phyloP scores from a whole-genome alignment of 1,140 invertebrate genomes.

The Drosophila malerkotliana region DNA sequence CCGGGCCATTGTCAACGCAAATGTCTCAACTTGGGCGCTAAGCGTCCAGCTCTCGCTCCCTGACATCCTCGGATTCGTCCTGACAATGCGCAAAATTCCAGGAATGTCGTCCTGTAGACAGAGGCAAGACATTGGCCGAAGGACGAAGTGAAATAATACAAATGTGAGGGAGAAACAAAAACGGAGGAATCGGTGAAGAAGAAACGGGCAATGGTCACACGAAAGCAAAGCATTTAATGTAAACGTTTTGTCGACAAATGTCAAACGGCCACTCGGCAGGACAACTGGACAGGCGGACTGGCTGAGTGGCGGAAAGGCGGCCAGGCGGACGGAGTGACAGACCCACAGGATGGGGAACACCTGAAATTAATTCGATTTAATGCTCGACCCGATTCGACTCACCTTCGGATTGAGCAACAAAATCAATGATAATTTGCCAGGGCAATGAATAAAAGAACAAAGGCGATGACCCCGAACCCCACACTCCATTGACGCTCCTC shows the following conservation, averaged over 20 bases:
- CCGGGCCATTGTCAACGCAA: slow-evolving; percentile 74
- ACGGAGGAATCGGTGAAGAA: slow-evolving; percentile 22
- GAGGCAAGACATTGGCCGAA: slow-evolving; percentile 36
- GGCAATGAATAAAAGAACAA: slow-evolving; percentile 57
- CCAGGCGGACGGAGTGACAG: neutral
- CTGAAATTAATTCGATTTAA: slow-evolving; percentile 79
- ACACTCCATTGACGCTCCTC: slow-evolving; percentile 2
- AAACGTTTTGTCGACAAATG: slow-evolving; percentile 82
- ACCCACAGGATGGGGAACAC: slow-evolving; percentile 20
- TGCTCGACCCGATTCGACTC: slow-evolving; percentile 46
- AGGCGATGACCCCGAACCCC: slow-evolving; percentile 1
- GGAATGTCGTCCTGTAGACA: slow-evolving; percentile 68
- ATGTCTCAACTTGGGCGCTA: slow-evolving; percentile 69
- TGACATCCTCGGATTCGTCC: slow-evolving; percentile 26
- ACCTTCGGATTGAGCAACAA: slow-evolving; percentile 67
- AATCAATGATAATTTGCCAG: slow-evolving; percentile 71
- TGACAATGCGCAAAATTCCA: slow-evolving; percentile 70
- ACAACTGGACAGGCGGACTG: neutral
- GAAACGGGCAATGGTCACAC: slow-evolving; percentile 64
- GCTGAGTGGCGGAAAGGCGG: neutral
- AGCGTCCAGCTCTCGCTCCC: slow-evolving; percentile 20
- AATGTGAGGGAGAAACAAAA: slow-evolving; percentile 28
- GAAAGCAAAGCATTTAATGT: slow-evolving; percentile 77
- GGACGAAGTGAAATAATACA: slow-evolving; percentile 24
- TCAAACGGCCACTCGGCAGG: slow-evolving; percentile 70